Base-by-base conservation (phyloP, 2,888 invertebrate species). In the Noctua comes region DNA sequence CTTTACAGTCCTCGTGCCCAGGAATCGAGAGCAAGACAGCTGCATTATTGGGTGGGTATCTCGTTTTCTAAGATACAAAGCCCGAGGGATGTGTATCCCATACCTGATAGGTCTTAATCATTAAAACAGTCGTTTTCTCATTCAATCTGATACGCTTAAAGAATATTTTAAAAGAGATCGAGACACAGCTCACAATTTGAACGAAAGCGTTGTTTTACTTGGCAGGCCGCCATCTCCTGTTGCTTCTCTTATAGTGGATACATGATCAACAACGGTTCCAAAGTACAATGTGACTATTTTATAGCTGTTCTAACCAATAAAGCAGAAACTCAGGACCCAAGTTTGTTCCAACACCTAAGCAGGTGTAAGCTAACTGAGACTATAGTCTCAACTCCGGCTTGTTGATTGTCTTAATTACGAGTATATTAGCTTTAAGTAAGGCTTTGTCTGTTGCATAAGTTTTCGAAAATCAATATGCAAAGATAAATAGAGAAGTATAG, bases 161-260 rank as follows among this genome's bases (percentile, higher is more conserved):
- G 59, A 82, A 70, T 80, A 69, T 36, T 80, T 80, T 70, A 70
- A 80, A 80, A 51, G 73, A 68, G 46, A 59, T 66, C 66, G 40
- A 59, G 10, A 65, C 18, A 36, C 40, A 65, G 31, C 46, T 64
- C 43, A 64, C 18, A 40, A 54, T 64, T 65, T 51, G 18, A 40
- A 48, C 64, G 51, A 64, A 57, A 66, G 31, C 57, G 71, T 59
- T 48, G 86, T 54, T 71, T 82, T 77, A 72, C 54, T 86, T 84
- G 83, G 86, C 83, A 86, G 1, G 31, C 65, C 1, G 83, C 86
- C 83, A 83, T 54, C 73, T 71, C 83, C 83, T 84, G 83, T 86
- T 86, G 83, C 83, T 77, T 72, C 40, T 70, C 57, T 69, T 46
- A 76, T 43, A 27, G 6, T n/a, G 18, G 36, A 82, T 75, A n/a